phyloP scores from a whole-genome alignment of 2,113 vertebrate species.

The Trichechus manatus region DNA sequence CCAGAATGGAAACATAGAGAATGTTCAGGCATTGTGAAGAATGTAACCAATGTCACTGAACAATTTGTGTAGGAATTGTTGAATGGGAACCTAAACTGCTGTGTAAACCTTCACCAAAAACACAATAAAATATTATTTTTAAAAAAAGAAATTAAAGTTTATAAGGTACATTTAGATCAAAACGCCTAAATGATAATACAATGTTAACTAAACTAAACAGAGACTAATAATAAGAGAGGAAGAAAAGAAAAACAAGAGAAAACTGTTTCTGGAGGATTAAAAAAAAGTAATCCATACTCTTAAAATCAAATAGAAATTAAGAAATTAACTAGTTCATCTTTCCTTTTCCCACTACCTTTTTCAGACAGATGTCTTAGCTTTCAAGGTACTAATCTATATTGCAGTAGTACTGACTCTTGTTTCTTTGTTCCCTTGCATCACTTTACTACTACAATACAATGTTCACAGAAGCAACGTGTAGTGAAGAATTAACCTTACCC shows the following conservation, averaged over 20 bases:
- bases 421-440: background rate
- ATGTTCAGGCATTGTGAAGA: too few relatives aligned
- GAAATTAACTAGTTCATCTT: background rate
- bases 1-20: too few relatives aligned
- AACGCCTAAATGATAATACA: background rate
- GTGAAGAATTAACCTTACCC: too few relatives aligned
- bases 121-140: background rate
- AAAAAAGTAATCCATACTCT: background rate
- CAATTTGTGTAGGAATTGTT: too few relatives aligned
- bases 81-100: too few relatives aligned
- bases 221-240: background rate
- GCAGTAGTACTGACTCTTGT: background rate
- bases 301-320: background rate
- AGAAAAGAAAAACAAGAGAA: background rate
- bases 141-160: background rate
- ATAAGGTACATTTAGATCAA: background rate
- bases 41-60: too few relatives aligned
- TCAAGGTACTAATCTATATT: background rate
- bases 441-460: constrained; percentile 44
- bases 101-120: too few relatives aligned
- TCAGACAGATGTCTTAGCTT: background rate
- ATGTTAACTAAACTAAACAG: background rate
- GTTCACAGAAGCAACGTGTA: background rate
- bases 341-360: background rate
- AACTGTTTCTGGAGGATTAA: background rate